Conservation (phyloP, 2,888 invertebrate species). For the Allygus modestus region DNA sequence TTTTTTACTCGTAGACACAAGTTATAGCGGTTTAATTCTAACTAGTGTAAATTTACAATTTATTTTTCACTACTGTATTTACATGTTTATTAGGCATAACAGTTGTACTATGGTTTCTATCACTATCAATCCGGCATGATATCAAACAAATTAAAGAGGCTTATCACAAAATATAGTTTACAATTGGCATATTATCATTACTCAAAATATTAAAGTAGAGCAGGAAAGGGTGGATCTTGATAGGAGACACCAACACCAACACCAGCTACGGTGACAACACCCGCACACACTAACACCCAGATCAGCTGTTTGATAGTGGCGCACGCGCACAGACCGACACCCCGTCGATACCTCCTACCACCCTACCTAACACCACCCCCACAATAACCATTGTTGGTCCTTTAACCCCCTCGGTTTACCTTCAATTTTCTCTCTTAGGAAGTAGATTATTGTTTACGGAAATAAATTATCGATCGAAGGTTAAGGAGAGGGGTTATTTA, state of each 20-base stretch:
- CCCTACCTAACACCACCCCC: not conserved
- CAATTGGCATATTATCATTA: too few species aligned
- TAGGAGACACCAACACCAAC: not conserved
- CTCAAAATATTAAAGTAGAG: not conserved
- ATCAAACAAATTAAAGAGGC: too few species aligned
- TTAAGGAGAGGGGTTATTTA: too few species aligned
- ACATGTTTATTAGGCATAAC: too few species aligned
- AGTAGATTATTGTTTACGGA: not conserved
- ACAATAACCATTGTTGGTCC: not conserved
- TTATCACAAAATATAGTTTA: too few species aligned
- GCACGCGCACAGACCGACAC: not conserved
- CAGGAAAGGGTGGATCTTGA: not conserved
- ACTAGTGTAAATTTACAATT: too few species aligned
- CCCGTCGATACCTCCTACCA: constrained; percentile 1
- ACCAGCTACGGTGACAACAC: not conserved
- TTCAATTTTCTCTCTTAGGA: not conserved
- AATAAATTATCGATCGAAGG: too few species aligned
- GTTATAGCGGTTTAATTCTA: too few species aligned
- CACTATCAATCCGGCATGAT: too few species aligned
- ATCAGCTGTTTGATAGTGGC: not conserved
- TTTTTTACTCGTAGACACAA: too few species aligned
- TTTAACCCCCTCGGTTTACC: not conserved
- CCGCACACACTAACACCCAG: constrained; percentile 23
- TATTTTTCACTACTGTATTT: too few species aligned
- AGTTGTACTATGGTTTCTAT: too few species aligned